Evolutionary conservation across 64 coral and sea anemone genomes (phyloP).

Genomic region (Montipora efflorescens): DNA sequence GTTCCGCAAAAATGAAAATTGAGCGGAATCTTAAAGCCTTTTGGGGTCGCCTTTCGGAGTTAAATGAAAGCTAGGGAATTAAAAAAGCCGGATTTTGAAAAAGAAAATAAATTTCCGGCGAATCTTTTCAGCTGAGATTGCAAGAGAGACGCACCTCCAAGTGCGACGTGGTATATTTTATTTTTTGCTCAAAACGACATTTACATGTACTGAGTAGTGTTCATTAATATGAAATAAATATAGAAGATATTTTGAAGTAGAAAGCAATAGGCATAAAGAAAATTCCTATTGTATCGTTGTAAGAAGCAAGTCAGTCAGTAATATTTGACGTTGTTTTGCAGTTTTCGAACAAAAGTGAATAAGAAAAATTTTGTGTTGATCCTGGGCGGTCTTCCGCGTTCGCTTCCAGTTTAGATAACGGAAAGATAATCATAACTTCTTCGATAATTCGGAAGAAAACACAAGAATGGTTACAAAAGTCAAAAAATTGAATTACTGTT

Average conservation of each 20-base stretch:
- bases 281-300: constrained; percentile 16
- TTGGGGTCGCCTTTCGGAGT: background rate
- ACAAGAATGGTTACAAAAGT: constrained; percentile 48
- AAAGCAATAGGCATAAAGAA: background rate
- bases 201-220: background rate
- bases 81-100: constrained; percentile 11
- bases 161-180: background rate
- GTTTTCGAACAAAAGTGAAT: constrained; percentile 15
- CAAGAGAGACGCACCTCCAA: background rate
- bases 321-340: constrained; percentile 32
- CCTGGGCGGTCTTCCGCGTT: constrained; percentile 48
- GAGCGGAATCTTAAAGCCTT: background rate
- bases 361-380: constrained; percentile 8
- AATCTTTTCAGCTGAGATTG: constrained; percentile 8
- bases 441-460: constrained; percentile 5
- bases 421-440: constrained; percentile 34
- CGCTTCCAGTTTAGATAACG: constrained; percentile 42
- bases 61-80: background rate
- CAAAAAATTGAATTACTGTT: background rate
- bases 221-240: background rate
- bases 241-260: constrained; percentile 24
- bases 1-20: background rate
- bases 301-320: background rate
- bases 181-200: background rate
- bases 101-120: background rate